A percentile compares a stretch with the other conserved stretches of the same genome.
These are phyloP conservation scores for Leucophora obtusa DNA, from an alignment of 2,888 invertebrate species.

Conservation along the genomic window DNA sequence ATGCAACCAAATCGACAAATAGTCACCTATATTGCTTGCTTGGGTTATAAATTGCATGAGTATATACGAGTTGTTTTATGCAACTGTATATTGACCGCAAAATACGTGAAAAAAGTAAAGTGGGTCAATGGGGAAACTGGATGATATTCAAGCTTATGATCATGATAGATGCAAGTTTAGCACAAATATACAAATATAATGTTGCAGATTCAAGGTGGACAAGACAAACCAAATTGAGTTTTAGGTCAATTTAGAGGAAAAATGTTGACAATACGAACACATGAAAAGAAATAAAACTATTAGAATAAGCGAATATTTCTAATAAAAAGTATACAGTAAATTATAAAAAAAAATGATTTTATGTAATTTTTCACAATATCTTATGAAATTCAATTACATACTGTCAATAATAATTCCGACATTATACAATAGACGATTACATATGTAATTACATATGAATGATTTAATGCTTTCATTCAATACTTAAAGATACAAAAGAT, in stretches of 20 bases:
- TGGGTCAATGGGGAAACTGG: slow-evolving; percentile 56
- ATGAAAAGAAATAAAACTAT: background rate
- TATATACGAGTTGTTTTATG: slow-evolving; percentile 23
- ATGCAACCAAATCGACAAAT: slow-evolving; percentile 35
- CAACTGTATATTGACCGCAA: slow-evolving; percentile 53
- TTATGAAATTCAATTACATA: background rate
- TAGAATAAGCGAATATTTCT: background rate
- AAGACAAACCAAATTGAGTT: slow-evolving; percentile 2
- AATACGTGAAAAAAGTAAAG: slow-evolving; percentile 48
- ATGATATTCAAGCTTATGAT: slow-evolving; percentile 27
- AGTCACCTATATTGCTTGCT: slow-evolving; percentile 24
- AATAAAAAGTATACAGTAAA: slow-evolving; percentile 19
- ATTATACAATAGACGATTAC: slow-evolving; percentile 42
- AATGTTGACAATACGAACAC: background rate
- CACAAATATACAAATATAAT: slow-evolving; percentile 15
- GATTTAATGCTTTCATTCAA: slow-evolving; percentile 41
- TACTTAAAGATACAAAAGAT: no score
- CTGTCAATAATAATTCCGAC: slow-evolving; percentile 12
- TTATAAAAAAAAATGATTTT: background rate
- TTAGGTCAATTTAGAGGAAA: slow-evolving; percentile 12
- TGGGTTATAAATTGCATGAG: slow-evolving; percentile 1
- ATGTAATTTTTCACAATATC: slow-evolving; percentile 6
- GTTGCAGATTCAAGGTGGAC: slow-evolving; percentile 9
- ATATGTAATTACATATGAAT: slow-evolving; percentile 49
- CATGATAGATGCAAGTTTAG: slow-evolving; percentile 31